Base-by-base conservation (phyloP, 2,797 vertebrate genomes). In the Hipposideros larvatus region DNA sequence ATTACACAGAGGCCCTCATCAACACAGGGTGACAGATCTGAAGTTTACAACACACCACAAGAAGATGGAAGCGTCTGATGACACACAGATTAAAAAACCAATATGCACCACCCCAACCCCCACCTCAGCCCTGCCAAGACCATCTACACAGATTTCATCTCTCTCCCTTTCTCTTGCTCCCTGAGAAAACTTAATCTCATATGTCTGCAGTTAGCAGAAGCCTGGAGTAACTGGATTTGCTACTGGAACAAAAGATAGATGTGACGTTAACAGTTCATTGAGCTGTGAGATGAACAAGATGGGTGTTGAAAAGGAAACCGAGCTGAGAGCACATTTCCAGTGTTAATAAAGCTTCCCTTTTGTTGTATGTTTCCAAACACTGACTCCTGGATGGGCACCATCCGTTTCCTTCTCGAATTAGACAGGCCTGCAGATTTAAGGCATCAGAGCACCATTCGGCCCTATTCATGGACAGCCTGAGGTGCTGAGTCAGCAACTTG, bases 271-370 rank as follows among this genome's bases (percentile, higher is more conserved):
- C 98, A 98, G 98, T 98, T 98, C 98, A 98, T 79, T 99, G 98
- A 99, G 91, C 98, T 98, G 98, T 98, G 98, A 98, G 98, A 99
- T 98, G 98, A 99, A 98, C 98, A 98, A 98, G 98, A 98, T 93
- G 98, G 92, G 97, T 97, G 97, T 84, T 98, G 98, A 98, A 98
- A 98, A 98, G 98, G 97, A 98, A 98, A 97, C 95, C 37, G 85
- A 98, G 96, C 95, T 89, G 96, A 98, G 98, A 98, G 98, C 98
- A 97, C 95, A 98, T 98, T 98, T 98, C 97, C 97, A 97, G 96
- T 96, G 98, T 98, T 98, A 98, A 98, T 98, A 98, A 98, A 98
- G 97, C 95, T 98, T 98, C 92, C 57, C 90, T 97, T 98, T 98
- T 97, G 97, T 98, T 98, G 97, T 96, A 1, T 96, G 95, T 98